These are phyloP conservation scores for Microplitis manilae DNA, from an alignment of 2,888 invertebrate species.

Conservation along the genomic window DNA sequence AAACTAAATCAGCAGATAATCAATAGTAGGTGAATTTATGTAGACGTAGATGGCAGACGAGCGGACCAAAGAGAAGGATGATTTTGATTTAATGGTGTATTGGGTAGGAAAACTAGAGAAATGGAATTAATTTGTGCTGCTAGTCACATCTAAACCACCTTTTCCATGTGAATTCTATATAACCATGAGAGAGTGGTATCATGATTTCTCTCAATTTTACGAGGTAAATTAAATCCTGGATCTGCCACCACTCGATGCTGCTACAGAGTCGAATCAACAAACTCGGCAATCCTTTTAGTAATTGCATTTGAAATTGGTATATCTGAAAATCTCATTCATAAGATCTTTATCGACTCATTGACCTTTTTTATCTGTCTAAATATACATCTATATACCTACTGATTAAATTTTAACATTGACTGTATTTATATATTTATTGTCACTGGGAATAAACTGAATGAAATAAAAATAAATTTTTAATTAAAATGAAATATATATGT, in stretches of 20 bases:
- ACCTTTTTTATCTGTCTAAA: conserved; percentile 30
- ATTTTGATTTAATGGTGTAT: conserved; percentile 1
- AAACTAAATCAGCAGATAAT: background rate
- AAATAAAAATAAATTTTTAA: background rate
- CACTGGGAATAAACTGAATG: background rate
- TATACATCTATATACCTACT: background rate
- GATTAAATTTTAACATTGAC: conserved; percentile 21
- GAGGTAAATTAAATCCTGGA: conserved; percentile 43
- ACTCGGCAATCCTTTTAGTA: conserved; percentile 37
- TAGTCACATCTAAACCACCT: conserved; percentile 22
- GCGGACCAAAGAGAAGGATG: background rate
- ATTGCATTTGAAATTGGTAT: conserved; percentile 39
- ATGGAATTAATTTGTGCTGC: conserved; percentile 40
- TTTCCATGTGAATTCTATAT: conserved; percentile 21
- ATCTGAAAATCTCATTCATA: conserved; percentile 28
- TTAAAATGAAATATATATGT: background rate
- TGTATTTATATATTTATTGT: background rate
- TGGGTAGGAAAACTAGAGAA: conserved; percentile 21
- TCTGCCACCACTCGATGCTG: conserved; percentile 36
- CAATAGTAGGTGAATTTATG: background rate
- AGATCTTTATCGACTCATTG: conserved; percentile 36
- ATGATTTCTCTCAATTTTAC: conserved; percentile 40
- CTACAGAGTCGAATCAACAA: conserved; percentile 40
- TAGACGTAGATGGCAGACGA: background rate
- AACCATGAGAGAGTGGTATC: conserved; percentile 29